Base-by-base conservation (phyloP, 2,888 invertebrate genomes). In the Octodonta nipae region DNA sequence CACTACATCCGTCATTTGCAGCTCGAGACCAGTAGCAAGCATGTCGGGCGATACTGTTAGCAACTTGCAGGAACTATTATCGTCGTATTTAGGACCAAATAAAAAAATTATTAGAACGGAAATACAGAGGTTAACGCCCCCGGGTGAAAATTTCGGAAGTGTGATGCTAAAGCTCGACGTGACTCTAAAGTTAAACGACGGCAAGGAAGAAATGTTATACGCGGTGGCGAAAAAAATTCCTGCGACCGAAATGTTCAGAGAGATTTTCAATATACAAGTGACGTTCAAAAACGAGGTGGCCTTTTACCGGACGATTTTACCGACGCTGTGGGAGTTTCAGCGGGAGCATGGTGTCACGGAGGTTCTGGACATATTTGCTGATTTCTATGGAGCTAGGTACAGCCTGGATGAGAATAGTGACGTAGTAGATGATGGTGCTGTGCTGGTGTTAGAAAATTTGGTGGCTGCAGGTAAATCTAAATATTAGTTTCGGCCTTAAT, bases 231-330 rank as follows among this genome's bases (percentile, higher is more conserved):
- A 46, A 32, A 26, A 31, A 3, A 32, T 39, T 13, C 45, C 45
- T 13, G 28, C 17, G 3, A 30, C 28, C 1, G 38, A 42, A 25
- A 11, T 28, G 4, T 31, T 37, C 4, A 58, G 60, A 45, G 41
- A 56, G 12, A 42, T 68, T 2, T 70, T 69, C 42, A 56, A 65
- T 32, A 65, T 64, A 4, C 55, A 63, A 33, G 54, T 57, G 2
- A 66, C 67, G 0, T 68, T 68, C 36, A 48, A 54, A 2, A 65
- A 68, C 4, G 71, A 71, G 47, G 62, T 63, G 33, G 58, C 61
- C 6, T 58, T 69, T 26, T 71, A 70, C 38, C 46, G 58, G 15
- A 51, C 55, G 5, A 44, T 70, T 12, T 42, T 63, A 2, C 66
- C 68, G 1, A 49, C 53, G 4, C 22, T 22, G 15, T 46, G 54